Base-by-base conservation (phyloP, 2,113 vertebrate genomes). In the Paedocypris sp. region DNA sequence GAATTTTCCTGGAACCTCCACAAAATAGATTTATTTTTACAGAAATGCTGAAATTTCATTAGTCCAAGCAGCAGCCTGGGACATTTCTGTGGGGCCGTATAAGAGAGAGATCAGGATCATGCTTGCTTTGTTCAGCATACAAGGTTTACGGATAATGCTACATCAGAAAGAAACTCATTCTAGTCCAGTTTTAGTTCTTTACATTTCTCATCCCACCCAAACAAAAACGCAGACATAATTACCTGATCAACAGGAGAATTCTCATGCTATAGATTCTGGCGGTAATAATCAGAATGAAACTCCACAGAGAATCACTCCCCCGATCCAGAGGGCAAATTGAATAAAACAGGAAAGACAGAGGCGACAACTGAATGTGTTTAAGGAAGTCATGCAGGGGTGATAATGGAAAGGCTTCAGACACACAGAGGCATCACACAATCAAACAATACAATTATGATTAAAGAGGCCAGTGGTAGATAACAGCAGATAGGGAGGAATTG, bases 401-500 rank as follows among this genome's bases (percentile, higher is more conserved):
- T 82, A 81, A 82, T 80, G 74, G 80, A 82, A 79, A 77, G 72
- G 71, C 81, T 82, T 83, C 77, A 82, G 82, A 83, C 80, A 83
- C 77, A 65, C 74, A 43, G 28, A 73, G 73, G 80, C 80, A 79
- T 80, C 74, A 67, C 81, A 85, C 82, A 84, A 84, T 85, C 84
- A 80, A 83, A 82, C 83, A 82, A 84, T 82, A 87, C 83, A 87
- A 87, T 87, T 87, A 86, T 84, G 85, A 87, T 87, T 87, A 87
- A 83, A 83, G 81, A 78, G 79, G 73, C 82, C 77, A 76, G 75
- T 65, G 70, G 64, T 74, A 79, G 85, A 87, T 87, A 85, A 81
- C 78, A 74, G 81, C 23, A 83, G 83, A 86, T 87, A 85, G 74
- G 77, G 84, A 84, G 86, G 83, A 84, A 83, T 83, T 83, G 86